These are phyloP conservation scores for Notothenia rossii DNA, from an alignment of 2,113 vertebrate species.

Conservation along the genomic window DNA sequence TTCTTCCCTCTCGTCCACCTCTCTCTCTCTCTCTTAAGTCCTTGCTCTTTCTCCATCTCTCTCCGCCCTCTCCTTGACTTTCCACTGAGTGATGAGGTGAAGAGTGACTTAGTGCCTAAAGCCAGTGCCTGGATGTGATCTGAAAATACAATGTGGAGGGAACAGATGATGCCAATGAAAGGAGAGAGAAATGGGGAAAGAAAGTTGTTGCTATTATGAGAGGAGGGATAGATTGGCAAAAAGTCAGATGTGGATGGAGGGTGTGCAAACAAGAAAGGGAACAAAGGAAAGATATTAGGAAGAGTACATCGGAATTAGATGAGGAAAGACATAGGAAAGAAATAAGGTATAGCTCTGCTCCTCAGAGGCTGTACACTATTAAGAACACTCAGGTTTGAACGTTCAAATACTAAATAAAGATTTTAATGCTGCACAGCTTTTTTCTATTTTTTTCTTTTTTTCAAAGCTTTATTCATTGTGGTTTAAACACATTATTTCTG, in stretches of 20 bases:
- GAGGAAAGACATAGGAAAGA: background rate
- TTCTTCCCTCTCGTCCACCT: constrained; percentile 20
- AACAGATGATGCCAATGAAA: constrained; percentile 49
- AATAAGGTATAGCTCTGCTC: background rate
- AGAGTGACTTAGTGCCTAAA: constrained; percentile 71
- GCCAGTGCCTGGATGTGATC: constrained; percentile 61
- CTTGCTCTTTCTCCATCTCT: constrained; percentile 36
- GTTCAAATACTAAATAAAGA: too few species aligned
- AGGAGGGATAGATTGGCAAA: too few species aligned
- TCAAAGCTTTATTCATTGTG: too few species aligned
- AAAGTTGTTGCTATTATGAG: constrained; percentile 21
- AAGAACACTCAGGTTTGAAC: background rate
- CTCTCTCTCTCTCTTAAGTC: constrained; percentile 27
- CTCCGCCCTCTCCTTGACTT: constrained; percentile 67
- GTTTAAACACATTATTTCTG: too few species aligned
- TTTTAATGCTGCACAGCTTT: too few species aligned
- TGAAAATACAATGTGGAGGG: constrained; percentile 61
- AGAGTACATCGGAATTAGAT: background rate
- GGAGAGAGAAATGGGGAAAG: constrained; percentile 13
- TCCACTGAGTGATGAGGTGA: constrained; percentile 66
- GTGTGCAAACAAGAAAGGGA: background rate
- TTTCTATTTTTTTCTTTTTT: too few species aligned
- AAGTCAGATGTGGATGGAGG: background rate
- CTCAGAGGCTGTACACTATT: background rate
- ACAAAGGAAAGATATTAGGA: background rate